phyloP scores from a whole-genome alignment of 2,888 invertebrate genomes.

The Eupithecia centaureata region DNA sequence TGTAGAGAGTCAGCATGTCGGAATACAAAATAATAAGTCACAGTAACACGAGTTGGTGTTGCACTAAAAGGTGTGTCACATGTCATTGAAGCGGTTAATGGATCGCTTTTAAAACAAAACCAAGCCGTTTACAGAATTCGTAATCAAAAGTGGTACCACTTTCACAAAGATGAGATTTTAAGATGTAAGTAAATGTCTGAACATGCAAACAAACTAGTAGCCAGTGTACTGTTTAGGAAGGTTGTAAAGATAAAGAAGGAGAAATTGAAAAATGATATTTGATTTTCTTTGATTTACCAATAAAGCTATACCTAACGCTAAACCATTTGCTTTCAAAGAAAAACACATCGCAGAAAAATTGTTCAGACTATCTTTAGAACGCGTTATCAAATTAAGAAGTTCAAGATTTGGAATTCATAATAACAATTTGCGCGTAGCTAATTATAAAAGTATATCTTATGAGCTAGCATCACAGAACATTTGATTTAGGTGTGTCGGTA shows the following conservation, averaged over 20 bases:
- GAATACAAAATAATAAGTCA: not conserved
- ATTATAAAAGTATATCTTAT: constrained; percentile 20
- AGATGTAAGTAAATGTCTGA: not conserved
- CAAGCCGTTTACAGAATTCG: constrained; percentile 51
- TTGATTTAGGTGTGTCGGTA: constrained; percentile 38
- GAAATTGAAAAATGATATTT: constrained; percentile 6
- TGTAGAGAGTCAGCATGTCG: not conserved
- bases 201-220: not conserved
- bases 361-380: not conserved
- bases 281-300: constrained; percentile 29
- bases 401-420: not conserved
- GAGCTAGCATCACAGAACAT: constrained; percentile 46
- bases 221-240: constrained; percentile 18
- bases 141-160: constrained; percentile 4
- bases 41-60: constrained; percentile 44
- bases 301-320: constrained; percentile 15
- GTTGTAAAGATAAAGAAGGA: constrained; percentile 30
- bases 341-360: not conserved
- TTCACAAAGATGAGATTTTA: not conserved
- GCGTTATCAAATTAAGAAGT: not conserved
- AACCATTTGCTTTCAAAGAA: constrained; percentile 21
- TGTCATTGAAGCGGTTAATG: constrained; percentile 44
- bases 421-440: not conserved
- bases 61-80: constrained; percentile 67
- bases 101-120: constrained; percentile 65